Conservation (phyloP, 2,888 invertebrate species). For the Punctoribates punctum region DNA sequence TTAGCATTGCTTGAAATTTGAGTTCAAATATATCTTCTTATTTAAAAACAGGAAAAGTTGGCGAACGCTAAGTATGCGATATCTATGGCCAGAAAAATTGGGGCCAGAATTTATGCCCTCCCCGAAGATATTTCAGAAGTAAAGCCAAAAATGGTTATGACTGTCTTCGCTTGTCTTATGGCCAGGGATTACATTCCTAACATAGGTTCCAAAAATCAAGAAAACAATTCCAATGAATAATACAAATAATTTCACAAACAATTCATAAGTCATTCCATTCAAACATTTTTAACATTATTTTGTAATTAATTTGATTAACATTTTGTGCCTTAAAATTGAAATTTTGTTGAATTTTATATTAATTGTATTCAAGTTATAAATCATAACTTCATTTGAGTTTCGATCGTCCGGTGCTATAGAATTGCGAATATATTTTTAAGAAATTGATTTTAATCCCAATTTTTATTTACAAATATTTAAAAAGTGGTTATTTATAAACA, state of each 20-base stretch:
- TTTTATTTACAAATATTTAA: neutral
- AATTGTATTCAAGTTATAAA: neutral
- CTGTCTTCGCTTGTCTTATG: slow-evolving; percentile 99
- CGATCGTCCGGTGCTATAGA: slow-evolving; percentile 15
- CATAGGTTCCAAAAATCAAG: slow-evolving; percentile 40
- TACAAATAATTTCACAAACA: neutral
- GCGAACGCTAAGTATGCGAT: slow-evolving; percentile 99
- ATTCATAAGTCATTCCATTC: slow-evolving; percentile 1
- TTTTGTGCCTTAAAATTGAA: slow-evolving; percentile 21
- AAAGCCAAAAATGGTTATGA: slow-evolving; percentile 99
- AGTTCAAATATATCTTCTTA: slow-evolving; percentile 46
- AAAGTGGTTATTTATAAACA: slow-evolving; percentile 14
- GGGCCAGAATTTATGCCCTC: slow-evolving; percentile 94
- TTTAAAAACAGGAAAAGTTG: slow-evolving; percentile 68
- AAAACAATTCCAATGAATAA: slow-evolving; percentile 28
- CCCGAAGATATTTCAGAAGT: slow-evolving; percentile 98
- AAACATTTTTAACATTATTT: neutral
- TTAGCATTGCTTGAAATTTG: slow-evolving; percentile 54
- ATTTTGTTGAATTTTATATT: neutral
- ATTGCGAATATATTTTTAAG: neutral
- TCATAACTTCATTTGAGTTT: neutral
- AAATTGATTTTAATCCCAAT: neutral
- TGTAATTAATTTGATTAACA: neutral
- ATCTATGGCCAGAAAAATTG: slow-evolving; percentile 94
- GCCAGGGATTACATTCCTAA: slow-evolving; percentile 89